Evolutionary conservation across 1,140 invertebrate species (phyloP).

Genomic region (Campoletis sonorensis): DNA sequence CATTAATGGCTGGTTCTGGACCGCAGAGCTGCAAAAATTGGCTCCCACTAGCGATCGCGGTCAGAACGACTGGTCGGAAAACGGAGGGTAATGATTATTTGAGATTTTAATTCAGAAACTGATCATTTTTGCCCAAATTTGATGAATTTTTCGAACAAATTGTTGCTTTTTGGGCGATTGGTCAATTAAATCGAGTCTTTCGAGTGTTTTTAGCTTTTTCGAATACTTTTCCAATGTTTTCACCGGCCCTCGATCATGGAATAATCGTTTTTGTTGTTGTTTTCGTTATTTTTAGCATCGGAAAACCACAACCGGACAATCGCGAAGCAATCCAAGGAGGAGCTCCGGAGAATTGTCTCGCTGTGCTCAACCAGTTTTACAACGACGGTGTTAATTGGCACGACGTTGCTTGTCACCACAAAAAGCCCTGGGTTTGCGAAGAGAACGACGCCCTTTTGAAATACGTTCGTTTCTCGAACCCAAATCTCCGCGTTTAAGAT

Average conservation of each 20-base stretch:
- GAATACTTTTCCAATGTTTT: too few species aligned
- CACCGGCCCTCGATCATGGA: too few species aligned
- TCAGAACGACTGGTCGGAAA: constrained; percentile 90
- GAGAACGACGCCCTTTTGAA: constrained; percentile 88
- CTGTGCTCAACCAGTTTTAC: constrained; percentile 89
- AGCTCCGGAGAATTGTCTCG: constrained; percentile 87
- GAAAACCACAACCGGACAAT: constrained; percentile 89
- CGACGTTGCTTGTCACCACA: constrained; percentile 90
- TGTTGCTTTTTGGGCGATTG: too few species aligned
- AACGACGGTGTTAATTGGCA: constrained; percentile 92
- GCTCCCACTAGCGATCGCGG: constrained; percentile 85
- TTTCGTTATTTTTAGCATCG: constrained; percentile 76
- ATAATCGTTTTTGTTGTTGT: too few species aligned
- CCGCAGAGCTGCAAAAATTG: constrained; percentile 87
- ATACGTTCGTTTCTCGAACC: constrained; percentile 88
- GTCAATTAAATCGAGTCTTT: too few species aligned
- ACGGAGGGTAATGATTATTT: constrained; percentile 79
- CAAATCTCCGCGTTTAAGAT: constrained; percentile 82
- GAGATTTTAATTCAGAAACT: too few species aligned
- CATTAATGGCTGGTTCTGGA: constrained; percentile 93
- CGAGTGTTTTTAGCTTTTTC: too few species aligned
- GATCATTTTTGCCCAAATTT: background rate
- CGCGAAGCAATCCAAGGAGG: constrained; percentile 86
- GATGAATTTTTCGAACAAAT: too few species aligned
- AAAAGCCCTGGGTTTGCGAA: constrained; percentile 89